Evolutionary conservation across 2,888 invertebrate species (phyloP).

Genomic region (Portevinia maculata): DNA sequence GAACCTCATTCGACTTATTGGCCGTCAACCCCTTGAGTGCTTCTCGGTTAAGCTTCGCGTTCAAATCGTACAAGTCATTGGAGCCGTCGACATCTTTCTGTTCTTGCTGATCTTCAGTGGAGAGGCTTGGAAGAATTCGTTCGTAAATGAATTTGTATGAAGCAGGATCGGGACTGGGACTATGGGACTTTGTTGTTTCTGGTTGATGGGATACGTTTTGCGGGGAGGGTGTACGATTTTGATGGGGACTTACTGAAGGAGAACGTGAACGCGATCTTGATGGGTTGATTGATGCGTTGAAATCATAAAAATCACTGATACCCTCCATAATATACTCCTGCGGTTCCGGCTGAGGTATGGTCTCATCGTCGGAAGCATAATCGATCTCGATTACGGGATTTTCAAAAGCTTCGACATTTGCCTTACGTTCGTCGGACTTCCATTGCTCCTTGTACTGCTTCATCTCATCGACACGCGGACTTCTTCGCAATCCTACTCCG

Average conservation of each 20-base stretch:
- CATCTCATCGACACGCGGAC: slow-evolving; percentile 81
- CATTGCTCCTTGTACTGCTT: slow-evolving; percentile 79
- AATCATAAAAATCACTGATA: slow-evolving; percentile 82
- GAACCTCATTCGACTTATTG: slow-evolving; percentile 25
- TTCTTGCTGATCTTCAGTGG: slow-evolving; percentile 32
- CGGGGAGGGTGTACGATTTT: slow-evolving; percentile 73
- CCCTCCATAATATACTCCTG: slow-evolving; percentile 80
- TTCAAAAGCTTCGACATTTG: slow-evolving; percentile 44
- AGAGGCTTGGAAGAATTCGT: slow-evolving; percentile 59
- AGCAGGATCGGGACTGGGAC: slow-evolving; percentile 67
- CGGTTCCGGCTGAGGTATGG: slow-evolving; percentile 78
- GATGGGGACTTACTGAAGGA: slow-evolving; percentile 68
- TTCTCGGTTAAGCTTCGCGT: slow-evolving; percentile 78
- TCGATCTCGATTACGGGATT: slow-evolving; percentile 75
- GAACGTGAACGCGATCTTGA: slow-evolving; percentile 76
- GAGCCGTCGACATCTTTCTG: slow-evolving; percentile 46
- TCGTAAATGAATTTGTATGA: slow-evolving; percentile 71
- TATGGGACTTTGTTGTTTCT: slow-evolving; percentile 67
- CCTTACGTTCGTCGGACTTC: slow-evolving; percentile 54
- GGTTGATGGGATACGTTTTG: slow-evolving; percentile 77
- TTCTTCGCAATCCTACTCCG: slow-evolving; percentile 79
- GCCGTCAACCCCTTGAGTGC: slow-evolving; percentile 45
- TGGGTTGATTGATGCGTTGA: slow-evolving; percentile 81
- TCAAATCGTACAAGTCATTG: slow-evolving; percentile 76
- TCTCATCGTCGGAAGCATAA: slow-evolving; percentile 77